Evolutionary conservation across 2,888 invertebrate genomes (phyloP), one percentile per base, ranked within the genome.

Genomic region (Clusia tigrina): DNA sequence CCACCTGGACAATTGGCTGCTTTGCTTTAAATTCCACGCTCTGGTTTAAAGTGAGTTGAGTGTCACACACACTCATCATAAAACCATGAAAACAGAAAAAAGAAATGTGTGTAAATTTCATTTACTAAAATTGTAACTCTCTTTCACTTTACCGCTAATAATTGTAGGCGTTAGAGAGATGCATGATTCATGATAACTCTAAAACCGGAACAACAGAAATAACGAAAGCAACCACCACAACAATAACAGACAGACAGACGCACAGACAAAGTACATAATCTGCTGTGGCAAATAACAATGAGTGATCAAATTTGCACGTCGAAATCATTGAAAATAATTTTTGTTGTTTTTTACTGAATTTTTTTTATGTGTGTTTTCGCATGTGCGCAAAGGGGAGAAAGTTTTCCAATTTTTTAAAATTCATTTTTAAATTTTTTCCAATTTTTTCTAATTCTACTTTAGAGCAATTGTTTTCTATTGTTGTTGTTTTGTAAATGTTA

Each of bases 161-260:
- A 12, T 18, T 23, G 52, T 48, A 38, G 32, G 48, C 26, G 42
- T 51, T 15, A 9, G 32, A 2, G 22, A 46, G 48, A 48, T 25
- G 58, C 58, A 58, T 58, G 58, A 58, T 48, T 26, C 58, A 58
- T 20, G 58, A 58, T 58, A 58, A 58, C 26, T 58, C 58, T 42
- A 25, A 48, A 48, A 58, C 58, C 48, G 46, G 25, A 32, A 22
- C 46, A 52, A 52, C 23, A 52, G 15, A 52, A 52, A 23, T 2
- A 52, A 52, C 23, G 12, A 15, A 20, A 52, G 23, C 20, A 6
- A 54, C 9, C 54, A 24, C 2, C 23, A 20, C 1, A 52, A 15
- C 23, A 23, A 15, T n/a, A n/a, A 18, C 46, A 23, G 24, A 12
- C 23, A 23, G 22, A 20, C 5, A n/a, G n/a, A n/a, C n/a, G n/a